A percentile compares a stretch with the other conserved stretches of the same genome.
phyloP scores from a whole-genome alignment of 1,140 invertebrate species.

The Pseudachorutes palmiensis region DNA sequence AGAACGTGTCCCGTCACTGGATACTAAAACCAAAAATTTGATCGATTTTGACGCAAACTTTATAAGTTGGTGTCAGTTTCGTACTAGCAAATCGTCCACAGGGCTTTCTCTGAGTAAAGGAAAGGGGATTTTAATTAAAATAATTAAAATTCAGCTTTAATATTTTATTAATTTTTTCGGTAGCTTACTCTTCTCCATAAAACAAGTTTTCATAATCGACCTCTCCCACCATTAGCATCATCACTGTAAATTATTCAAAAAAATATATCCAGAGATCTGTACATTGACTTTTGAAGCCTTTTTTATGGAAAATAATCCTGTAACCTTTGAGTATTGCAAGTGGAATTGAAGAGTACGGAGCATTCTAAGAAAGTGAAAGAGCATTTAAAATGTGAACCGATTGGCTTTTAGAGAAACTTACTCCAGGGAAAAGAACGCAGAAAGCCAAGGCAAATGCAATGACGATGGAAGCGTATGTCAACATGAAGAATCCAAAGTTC shows the following conservation, averaged over 20 bases:
- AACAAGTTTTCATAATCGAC: constrained; percentile 37
- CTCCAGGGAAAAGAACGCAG: constrained; percentile 61
- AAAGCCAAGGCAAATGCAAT: constrained; percentile 69
- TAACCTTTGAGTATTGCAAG: constrained; percentile 34
- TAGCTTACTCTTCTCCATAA: constrained; percentile 21
- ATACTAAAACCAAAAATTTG: constrained; percentile 29
- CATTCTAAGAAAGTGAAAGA: constrained; percentile 33
- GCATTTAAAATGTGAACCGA: too few species aligned
- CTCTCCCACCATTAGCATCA: constrained; percentile 39
- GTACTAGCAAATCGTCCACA: constrained; percentile 29
- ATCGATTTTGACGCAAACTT: not conserved
- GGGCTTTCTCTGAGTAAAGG: constrained; percentile 36
- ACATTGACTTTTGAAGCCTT: not conserved
- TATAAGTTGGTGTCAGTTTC: not conserved
- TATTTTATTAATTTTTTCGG: not conserved
- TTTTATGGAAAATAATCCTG: constrained; percentile 2
- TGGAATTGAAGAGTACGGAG: constrained; percentile 37
- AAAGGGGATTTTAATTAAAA: not conserved
- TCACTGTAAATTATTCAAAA: constrained; percentile 9
- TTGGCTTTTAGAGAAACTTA: too few species aligned
- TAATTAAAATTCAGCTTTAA: not conserved
- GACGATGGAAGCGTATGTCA: constrained; percentile 68
- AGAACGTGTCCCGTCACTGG: constrained; percentile 60
- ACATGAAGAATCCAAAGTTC: constrained; percentile 70
- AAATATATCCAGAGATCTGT: not conserved